Conservation (phyloP, 2,113 vertebrate species). For the Lagopus muta region DNA sequence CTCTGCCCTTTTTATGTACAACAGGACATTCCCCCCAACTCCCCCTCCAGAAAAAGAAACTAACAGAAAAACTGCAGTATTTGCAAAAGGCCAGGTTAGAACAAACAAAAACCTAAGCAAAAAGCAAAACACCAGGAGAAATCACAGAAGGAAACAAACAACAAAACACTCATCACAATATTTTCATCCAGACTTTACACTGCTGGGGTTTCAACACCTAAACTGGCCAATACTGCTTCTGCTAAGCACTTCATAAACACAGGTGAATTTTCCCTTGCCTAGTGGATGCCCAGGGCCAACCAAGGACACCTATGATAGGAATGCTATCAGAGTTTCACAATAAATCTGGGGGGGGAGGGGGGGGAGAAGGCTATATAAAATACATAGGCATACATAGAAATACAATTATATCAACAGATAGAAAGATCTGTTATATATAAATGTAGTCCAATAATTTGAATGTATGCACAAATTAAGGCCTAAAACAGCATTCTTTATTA, state of each 20-base stretch:
- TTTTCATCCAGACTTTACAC: conserved; percentile 28
- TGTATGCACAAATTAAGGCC: not conserved
- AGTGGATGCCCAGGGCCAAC: not conserved
- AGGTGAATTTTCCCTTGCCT: not conserved
- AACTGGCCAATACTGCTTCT: conserved; percentile 29
- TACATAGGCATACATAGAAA: not conserved
- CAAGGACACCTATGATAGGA: not conserved
- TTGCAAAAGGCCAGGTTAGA: conserved; percentile 81
- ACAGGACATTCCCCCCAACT: conserved; percentile 63
- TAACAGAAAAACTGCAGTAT: conserved; percentile 67
- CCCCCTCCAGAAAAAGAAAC: conserved; percentile 21
- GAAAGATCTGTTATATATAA: not conserved
- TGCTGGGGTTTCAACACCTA: conserved; percentile 30
- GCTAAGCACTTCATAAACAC: conserved; percentile 31
- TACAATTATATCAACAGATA: not conserved
- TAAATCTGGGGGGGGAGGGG: not conserved
- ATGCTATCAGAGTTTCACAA: not conserved
- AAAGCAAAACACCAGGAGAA: conserved; percentile 72
- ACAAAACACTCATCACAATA: not conserved
- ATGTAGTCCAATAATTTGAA: not conserved
- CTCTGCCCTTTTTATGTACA: conserved; percentile 83
- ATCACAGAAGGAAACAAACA: not conserved
- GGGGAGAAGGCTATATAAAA: not conserved
- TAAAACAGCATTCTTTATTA: not conserved
- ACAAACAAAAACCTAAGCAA: not conserved